Conservation (phyloP, 1,140 invertebrate genomes). For the Schlechtendalia chinensis region DNA sequence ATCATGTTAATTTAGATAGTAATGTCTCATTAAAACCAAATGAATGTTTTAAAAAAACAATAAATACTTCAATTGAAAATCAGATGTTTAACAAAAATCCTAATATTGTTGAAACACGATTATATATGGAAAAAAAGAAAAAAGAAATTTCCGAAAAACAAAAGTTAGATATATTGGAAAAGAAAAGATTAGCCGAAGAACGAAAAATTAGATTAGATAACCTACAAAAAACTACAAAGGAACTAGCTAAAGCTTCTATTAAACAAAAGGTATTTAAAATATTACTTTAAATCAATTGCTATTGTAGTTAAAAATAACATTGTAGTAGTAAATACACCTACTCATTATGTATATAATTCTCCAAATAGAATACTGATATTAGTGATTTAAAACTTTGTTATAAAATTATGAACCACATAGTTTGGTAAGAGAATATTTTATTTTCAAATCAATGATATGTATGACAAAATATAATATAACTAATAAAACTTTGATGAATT, state of each 20-base stretch:
- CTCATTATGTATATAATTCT: background rate
- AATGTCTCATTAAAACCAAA: background rate
- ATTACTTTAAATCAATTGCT: background rate
- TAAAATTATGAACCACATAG: too few species aligned
- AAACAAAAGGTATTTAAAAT: conserved; percentile 10
- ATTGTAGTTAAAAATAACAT: background rate
- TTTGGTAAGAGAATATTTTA: too few species aligned
- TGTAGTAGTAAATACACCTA: background rate
- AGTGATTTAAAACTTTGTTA: too few species aligned
- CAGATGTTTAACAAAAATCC: background rate
- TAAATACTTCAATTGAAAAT: background rate
- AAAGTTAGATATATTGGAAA: conserved; percentile 5
- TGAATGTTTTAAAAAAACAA: background rate
- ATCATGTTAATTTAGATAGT: background rate
- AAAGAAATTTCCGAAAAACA: background rate
- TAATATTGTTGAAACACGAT: background rate
- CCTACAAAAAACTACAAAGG: conserved; percentile 2
- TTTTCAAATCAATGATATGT: too few species aligned
- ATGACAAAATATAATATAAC: too few species aligned
- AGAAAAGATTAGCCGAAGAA: conserved; percentile 1
- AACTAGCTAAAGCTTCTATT: background rate
- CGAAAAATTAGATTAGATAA: conserved; percentile 18
- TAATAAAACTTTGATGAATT: background rate
- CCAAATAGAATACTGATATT: too few species aligned
- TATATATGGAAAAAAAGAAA: conserved; percentile 6